Evolutionary conservation across 92 coral and sea anemone genomes (phyloP).

Genomic region (Montipora capitata): DNA sequence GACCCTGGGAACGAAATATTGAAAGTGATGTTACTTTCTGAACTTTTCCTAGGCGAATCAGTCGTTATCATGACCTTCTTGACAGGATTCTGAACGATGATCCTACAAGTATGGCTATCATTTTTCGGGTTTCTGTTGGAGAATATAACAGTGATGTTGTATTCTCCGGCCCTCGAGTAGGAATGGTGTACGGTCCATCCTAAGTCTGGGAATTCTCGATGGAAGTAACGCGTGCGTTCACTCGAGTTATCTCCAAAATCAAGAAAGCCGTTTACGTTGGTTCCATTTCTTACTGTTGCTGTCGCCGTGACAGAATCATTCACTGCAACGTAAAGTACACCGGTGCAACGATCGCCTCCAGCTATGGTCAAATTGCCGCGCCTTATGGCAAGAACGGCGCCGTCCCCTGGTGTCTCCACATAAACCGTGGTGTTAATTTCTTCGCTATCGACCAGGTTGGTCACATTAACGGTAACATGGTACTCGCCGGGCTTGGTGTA

Average conservation of each 20-base stretch:
- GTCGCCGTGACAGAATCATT: constrained; percentile 64
- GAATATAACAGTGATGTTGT: constrained; percentile 52
- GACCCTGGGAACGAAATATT: too few relatives aligned
- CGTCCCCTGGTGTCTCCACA: constrained; percentile 62
- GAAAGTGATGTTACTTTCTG: too few relatives aligned
- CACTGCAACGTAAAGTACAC: constrained; percentile 48
- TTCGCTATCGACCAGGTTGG: constrained; percentile 54
- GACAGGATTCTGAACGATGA: constrained; percentile 69
- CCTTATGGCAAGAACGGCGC: constrained; percentile 21
- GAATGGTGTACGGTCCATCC: constrained; percentile 53
- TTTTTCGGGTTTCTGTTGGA: constrained; percentile 45
- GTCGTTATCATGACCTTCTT: constrained; percentile 37
- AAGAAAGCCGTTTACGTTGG: constrained; percentile 73
- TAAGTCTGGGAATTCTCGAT: constrained; percentile 48
- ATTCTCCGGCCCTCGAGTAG: constrained; percentile 55
- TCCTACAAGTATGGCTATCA: constrained; percentile 33
- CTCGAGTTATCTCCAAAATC: constrained; percentile 72
- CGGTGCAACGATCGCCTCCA: constrained; percentile 22
- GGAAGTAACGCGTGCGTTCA: neutral
- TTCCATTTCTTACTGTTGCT: constrained; percentile 60
- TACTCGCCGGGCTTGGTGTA: constrained; percentile 77
- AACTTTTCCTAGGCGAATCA: constrained; percentile 69
- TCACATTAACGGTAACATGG: constrained; percentile 49
- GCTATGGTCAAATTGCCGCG: neutral
- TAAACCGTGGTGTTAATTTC: constrained; percentile 44